phyloP scores from a whole-genome alignment of 2,797 vertebrate species.

The Micrastur ruficollis region DNA sequence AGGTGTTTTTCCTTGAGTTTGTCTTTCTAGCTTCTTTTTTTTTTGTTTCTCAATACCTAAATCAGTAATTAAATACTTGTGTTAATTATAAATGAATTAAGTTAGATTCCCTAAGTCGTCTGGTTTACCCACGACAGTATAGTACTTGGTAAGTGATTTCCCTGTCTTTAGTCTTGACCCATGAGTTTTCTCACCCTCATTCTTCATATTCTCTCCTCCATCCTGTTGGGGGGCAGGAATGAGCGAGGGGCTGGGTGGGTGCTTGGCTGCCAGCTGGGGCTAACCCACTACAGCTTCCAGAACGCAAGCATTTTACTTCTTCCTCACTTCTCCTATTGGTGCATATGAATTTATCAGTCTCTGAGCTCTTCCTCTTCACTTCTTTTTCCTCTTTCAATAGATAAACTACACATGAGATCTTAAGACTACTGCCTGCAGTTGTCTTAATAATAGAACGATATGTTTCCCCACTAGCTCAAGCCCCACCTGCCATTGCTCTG shows the following conservation, averaged over 20 bases:
- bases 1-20: neutral
- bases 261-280: neutral
- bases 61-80: neutral
- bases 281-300: neutral
- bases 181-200: neutral
- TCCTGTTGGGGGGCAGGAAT: rapidly evolving
- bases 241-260: neutral
- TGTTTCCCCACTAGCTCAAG: neutral
- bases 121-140: neutral
- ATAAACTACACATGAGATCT: neutral
- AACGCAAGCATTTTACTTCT: neutral
- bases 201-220: neutral
- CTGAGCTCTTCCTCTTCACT: neutral
- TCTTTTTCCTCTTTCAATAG: neutral
- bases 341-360: neutral
- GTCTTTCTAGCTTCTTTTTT: no score
- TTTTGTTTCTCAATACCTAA: neutral
- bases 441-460: neutral
- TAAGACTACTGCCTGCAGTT: neutral
- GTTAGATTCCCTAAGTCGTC: neutral
- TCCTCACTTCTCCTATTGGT: neutral
- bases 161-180: neutral
- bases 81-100: neutral
- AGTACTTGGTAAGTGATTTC: neutral
- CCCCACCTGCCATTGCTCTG: neutral